Base-by-base conservation (phyloP, 1,140 invertebrate species). In the Drosophila burlai region DNA sequence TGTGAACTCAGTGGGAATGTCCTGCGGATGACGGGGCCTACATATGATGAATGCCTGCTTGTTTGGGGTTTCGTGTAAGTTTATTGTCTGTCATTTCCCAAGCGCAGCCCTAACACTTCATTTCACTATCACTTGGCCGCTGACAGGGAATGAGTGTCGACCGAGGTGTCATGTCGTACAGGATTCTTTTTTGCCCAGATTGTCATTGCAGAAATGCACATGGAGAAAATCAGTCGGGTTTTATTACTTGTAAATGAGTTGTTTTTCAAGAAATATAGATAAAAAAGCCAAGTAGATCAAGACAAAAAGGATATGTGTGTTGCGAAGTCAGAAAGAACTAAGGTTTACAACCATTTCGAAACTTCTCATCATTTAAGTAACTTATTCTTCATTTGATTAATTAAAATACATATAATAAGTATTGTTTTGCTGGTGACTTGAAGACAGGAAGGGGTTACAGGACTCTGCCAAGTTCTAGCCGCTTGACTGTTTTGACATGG, bases 61-160 rank as follows among this genome's bases (percentile, higher is more conserved):
- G 59, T 46, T 59, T 49, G 57, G 49, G 71, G 65, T 31, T 66
- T 74, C 61, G 50, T 80, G 60, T 57, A 81, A 81, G 77, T 83
- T 83, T 83, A 83, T 89, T 89, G 84, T 71, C 50, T 49, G 59
- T 16, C 42, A 21, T 79, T 52, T 67, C n/a, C 61, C 40, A 43
- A 55, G 21, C 31, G n/a, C 13, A 40, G 9, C 16, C 34, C 34
- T 15, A 69, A 54, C 76, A 76, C 85, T 84, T 81, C 66, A 89
- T 90, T 89, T 84, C 60, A 84, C 84, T 90, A 89, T 89, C 81
- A 87, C 73, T 83, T 77, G 71, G 38, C 46, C 65, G 78, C 67
- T 85, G 82, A 84, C 78, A 84, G 72, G 67, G 63, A 72, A 67
- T 67, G 76, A 80, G 83, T 77, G 78, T 63, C 58, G 57, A 74